Evolutionary conservation across 2,113 vertebrate species (phyloP).

Genomic region (Scolopax mira): DNA sequence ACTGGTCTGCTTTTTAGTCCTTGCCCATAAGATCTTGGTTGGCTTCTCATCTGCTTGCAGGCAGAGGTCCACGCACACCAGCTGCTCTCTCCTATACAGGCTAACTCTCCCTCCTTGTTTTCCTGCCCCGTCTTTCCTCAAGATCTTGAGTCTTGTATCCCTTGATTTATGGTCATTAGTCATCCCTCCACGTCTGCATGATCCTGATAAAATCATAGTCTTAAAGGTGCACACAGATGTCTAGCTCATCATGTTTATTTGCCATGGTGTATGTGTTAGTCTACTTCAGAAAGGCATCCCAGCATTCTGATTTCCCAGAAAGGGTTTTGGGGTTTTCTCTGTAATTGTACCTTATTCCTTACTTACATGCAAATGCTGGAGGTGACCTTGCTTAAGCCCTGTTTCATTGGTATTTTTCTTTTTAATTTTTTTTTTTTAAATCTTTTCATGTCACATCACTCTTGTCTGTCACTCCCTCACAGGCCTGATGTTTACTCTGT

Average conservation of each 20-base stretch:
- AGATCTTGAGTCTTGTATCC: not conserved
- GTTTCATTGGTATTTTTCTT: not conserved
- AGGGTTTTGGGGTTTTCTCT: not conserved
- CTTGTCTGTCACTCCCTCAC: not conserved
- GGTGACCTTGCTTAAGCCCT: not conserved
- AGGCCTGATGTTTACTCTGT: not conserved
- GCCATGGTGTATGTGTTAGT: not conserved
- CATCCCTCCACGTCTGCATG: not conserved
- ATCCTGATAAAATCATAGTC: not conserved
- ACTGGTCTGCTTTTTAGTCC: not conserved
- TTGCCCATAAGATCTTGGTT: not conserved
- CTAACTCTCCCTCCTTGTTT: not conserved
- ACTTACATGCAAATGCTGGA: not conserved
- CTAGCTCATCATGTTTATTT: not conserved
- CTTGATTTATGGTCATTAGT: not conserved
- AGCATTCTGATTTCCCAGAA: not conserved
- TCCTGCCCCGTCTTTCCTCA: not conserved
- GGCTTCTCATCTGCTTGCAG: not conserved
- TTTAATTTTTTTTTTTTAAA: not conserved
- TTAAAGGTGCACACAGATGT: not conserved
- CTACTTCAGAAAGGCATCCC: not conserved
- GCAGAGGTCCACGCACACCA: not conserved
- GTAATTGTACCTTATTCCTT: not conserved
- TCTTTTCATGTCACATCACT: not conserved
- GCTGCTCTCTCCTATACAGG: not conserved